Percentiles rank a stretch among this genome's conserved stretches.
Evolutionary conservation across 2,797 vertebrate genomes (phyloP).

Genomic region (Platalea minor): DNA sequence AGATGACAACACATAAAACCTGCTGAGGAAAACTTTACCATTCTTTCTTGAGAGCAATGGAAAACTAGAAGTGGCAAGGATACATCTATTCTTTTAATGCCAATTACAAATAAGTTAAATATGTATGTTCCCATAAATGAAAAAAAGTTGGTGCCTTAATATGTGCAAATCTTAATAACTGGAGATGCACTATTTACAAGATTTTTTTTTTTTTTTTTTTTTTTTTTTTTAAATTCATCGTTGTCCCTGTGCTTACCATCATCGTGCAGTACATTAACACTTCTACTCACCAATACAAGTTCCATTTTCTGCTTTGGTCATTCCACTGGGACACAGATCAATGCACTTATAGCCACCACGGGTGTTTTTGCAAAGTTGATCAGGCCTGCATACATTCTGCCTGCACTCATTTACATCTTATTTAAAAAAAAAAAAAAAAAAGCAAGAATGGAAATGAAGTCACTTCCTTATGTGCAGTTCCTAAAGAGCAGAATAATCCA

Average conservation of each 20-base stretch:
- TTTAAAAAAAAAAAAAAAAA: neutral
- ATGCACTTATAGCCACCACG: slow-evolving; percentile 94
- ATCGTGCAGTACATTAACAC: neutral
- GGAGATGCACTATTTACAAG: neutral
- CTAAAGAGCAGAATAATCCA: neutral
- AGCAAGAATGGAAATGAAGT: neutral
- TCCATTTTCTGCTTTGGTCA: slow-evolving; percentile 90
- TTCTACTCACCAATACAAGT: slow-evolving; percentile 89
- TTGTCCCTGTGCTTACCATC: neutral
- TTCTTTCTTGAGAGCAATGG: neutral
- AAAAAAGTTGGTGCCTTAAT: neutral
- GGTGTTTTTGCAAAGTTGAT: slow-evolving; percentile 95
- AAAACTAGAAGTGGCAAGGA: neutral
- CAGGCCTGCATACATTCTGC: slow-evolving; percentile 89
- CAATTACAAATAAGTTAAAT: neutral
- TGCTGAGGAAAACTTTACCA: neutral
- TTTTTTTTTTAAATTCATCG: neutral
- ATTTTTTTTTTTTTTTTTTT: neutral
- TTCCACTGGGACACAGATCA: slow-evolving; percentile 91
- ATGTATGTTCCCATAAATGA: accelerated
- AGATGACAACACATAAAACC: neutral
- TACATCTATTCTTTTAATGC: neutral
- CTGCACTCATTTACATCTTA: slow-evolving; percentile 96
- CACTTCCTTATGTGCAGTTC: neutral
- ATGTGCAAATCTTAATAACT: neutral